These are phyloP conservation scores for Zaprionus africanus DNA, from an alignment of 1,140 invertebrate species.

Conservation along the genomic window DNA sequence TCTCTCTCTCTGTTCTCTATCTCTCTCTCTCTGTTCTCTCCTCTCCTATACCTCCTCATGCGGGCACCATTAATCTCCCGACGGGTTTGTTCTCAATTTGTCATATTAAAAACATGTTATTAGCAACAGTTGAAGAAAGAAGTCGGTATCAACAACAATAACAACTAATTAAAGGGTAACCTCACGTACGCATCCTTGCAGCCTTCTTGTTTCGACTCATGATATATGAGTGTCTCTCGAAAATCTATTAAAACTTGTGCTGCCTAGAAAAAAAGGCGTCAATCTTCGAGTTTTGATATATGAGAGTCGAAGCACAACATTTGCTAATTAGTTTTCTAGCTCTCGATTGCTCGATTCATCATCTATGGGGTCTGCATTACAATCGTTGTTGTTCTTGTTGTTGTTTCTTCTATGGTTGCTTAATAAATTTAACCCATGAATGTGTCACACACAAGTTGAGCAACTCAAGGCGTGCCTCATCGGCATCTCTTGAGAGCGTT, in stretches of 20 bases:
- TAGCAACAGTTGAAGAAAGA: slow-evolving; percentile 13
- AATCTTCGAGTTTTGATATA: slow-evolving; percentile 3
- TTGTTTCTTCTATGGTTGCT: slow-evolving; percentile 1
- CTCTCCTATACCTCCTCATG: not conserved
- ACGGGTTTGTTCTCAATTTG: slow-evolving; percentile 40
- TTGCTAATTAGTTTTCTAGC: slow-evolving; percentile 17
- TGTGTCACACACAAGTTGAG: not conserved
- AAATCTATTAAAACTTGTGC: not conserved
- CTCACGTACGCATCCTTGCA: not conserved
- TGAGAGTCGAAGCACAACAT: not conserved
- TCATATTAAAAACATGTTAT: slow-evolving; percentile 49
- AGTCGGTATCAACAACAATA: not conserved
- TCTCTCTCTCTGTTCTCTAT: too few species aligned
- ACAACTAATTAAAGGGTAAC: slow-evolving; percentile 26
- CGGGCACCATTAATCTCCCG: slow-evolving; percentile 36
- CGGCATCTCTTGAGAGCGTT: not conserved
- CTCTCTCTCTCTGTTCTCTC: too few species aligned
- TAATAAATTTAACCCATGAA: slow-evolving; percentile 48
- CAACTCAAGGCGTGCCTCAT: slow-evolving; percentile 9
- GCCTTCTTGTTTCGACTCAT: not conserved
- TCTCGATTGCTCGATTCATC: not conserved
- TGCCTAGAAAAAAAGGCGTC: not conserved
- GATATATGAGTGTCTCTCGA: slow-evolving; percentile 3
- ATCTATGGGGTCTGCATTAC: not conserved
- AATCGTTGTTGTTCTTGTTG: not conserved